Conservation (phyloP, 2,888 invertebrate genomes). For the Drosophila rellima region DNA sequence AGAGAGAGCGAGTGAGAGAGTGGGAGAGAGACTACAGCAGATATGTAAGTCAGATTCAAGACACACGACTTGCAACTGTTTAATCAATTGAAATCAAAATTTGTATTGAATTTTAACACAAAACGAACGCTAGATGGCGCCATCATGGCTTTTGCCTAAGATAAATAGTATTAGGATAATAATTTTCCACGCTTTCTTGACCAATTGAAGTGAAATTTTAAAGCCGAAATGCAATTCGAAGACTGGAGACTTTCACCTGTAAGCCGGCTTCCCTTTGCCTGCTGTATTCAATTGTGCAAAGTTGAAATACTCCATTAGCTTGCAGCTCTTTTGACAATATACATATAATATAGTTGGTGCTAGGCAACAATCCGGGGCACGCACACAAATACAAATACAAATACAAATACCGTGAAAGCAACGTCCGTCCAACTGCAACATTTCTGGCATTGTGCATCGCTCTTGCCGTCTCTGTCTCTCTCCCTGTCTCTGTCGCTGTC, state of each 20-base stretch:
- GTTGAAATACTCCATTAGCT: neutral
- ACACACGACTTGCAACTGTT: conserved; percentile 56
- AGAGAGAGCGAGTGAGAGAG: neutral
- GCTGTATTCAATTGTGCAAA: neutral
- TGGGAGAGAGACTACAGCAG: neutral
- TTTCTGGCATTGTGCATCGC: conserved; percentile 10
- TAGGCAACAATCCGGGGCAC: conserved; percentile 1
- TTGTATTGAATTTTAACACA: conserved; percentile 60
- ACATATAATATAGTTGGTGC: neutral
- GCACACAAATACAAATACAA: neutral
- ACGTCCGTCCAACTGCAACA: neutral
- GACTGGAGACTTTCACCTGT: neutral
- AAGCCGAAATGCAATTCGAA: neutral
- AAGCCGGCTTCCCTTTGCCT: neutral
- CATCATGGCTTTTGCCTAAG: too few species aligned
- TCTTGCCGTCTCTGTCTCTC: neutral
- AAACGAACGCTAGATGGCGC: neutral
- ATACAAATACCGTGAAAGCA: neutral
- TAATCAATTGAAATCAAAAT: conserved; percentile 68
- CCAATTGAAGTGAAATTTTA: neutral
- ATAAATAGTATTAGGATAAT: too few species aligned
- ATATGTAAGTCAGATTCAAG: conserved; percentile 15
- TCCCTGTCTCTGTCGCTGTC: too few species aligned
- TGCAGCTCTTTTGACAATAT: neutral
- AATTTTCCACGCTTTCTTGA: too few species aligned